Evolutionary conservation across 2,113 vertebrate genomes (phyloP), one percentile per base, ranked within the genome.

Genomic region (Collichthys lucidus): DNA sequence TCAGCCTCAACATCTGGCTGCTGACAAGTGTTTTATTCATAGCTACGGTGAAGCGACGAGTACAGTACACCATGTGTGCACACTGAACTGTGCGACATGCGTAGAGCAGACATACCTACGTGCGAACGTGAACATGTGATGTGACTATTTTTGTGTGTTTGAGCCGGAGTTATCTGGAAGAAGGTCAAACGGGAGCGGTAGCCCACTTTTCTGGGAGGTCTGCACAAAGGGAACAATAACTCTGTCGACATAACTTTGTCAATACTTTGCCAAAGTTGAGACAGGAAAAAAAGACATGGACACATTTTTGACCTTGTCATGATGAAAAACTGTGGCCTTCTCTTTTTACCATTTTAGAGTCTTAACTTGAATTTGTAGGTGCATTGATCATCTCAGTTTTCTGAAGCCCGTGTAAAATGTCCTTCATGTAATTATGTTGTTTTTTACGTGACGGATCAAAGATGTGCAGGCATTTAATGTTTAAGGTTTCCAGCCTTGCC

Each of bases 21-120:
- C 10, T 69, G 83, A 70, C 61, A 84, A 69, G 53, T 50, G 17
- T 22, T 66, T 84, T 85, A 80, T 88, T 80, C 77, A 86, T 53
- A 19, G 61, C 42, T 35, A 26, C 50, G 15, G 42, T 20, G 20
- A 62, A 26, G 56, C 46, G 59, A 67, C 44, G 19, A 49, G n/a
- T 17, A n/a, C n/a, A n/a, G n/a, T n/a, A 9, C 31, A 9, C 67
- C 11, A 20, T 44, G 44, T 63, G 66, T 24, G 22, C 2, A 16
- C 44, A 42, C 17, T 66, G 17, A 26, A 59, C 20, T 1, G 1
- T 5, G 20, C 1, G 1, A 49, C 67, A 56, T 44, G 24, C 50
- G 49, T 17, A 11, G 5, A 64, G 69, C 10, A 62, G 20, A 31
- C 11, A 3, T 17, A 47, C 15, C 8, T 31, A n/a, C n/a, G 4